phyloP scores from a whole-genome alignment of 2,888 invertebrate species.

The Timandra comae region DNA sequence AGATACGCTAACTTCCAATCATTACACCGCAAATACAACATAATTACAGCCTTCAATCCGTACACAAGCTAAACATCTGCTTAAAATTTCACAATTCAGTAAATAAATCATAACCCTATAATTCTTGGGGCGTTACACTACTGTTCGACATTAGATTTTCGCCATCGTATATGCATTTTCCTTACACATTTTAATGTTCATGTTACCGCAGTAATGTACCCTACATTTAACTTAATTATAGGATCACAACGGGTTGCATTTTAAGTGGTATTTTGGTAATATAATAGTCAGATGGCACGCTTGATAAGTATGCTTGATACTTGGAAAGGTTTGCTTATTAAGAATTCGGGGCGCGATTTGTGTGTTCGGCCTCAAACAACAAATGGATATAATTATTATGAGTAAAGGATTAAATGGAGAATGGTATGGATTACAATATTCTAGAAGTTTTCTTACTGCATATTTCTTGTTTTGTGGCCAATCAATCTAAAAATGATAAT shows the following conservation, averaged over 20 bases:
- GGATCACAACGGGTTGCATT: slow-evolving; percentile 66
- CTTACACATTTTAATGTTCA: slow-evolving; percentile 51
- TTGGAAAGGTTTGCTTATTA: slow-evolving; percentile 68
- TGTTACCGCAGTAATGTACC: slow-evolving; percentile 43
- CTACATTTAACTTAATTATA: slow-evolving; percentile 74
- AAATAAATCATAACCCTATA: slow-evolving; percentile 54
- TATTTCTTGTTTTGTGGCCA: no score
- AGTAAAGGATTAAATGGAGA: slow-evolving; percentile 61
- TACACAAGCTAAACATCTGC: slow-evolving; percentile 12
- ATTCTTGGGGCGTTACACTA: slow-evolving; percentile 51
- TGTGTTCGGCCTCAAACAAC: slow-evolving; percentile 56
- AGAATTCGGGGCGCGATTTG: slow-evolving; percentile 64
- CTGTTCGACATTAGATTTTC: slow-evolving; percentile 52
- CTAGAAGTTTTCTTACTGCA: no score
- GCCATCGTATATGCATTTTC: slow-evolving; percentile 69
- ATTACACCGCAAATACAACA: neutral
- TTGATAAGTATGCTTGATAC: slow-evolving; percentile 67
- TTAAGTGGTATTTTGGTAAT: slow-evolving; percentile 74
- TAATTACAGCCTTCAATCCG: neutral
- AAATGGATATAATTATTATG: slow-evolving; percentile 74
- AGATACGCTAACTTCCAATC: no score
- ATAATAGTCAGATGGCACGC: slow-evolving; percentile 75
- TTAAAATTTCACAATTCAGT: slow-evolving; percentile 15
- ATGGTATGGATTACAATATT: no score
- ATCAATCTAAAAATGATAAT: no score